Percentiles rank a stretch among this genome's conserved stretches.
Evolutionary conservation across 2,888 invertebrate genomes (phyloP).

Genomic region (Leucophenga maculata): DNA sequence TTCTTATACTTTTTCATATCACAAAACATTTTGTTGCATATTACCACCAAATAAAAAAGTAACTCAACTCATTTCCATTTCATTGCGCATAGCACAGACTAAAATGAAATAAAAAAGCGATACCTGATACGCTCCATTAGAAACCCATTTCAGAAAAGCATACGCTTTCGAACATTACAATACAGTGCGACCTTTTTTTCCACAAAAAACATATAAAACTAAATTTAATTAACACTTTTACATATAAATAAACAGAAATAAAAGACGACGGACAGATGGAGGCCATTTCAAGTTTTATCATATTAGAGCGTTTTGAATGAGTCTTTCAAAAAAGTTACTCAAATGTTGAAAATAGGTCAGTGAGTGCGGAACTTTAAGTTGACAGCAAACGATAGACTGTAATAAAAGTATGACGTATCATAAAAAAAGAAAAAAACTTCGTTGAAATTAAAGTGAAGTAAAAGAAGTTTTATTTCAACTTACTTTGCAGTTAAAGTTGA

Average conservation of each 20-base stretch:
- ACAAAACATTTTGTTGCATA: too few relatives aligned
- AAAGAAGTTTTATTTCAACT: not conserved
- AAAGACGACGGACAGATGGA: not conserved
- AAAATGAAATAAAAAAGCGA: not conserved
- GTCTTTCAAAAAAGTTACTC: conserved; percentile 5
- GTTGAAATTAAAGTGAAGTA: not conserved
- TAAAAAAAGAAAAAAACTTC: not conserved
- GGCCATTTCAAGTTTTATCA: not conserved
- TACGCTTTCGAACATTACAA: not conserved
- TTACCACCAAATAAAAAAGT: too few relatives aligned
- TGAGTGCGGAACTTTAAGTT: not conserved
- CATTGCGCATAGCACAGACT: too few relatives aligned
- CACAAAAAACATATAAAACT: not conserved
- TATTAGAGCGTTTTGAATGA: not conserved
- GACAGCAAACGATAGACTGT: not conserved
- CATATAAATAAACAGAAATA: not conserved
- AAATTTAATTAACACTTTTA: conserved; percentile 17
- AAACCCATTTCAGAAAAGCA: not conserved
- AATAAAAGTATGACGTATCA: not conserved
- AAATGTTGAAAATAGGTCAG: conserved; percentile 13
- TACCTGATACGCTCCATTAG: conserved; percentile 6
- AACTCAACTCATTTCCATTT: conserved; percentile 1
- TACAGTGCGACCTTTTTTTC: not conserved
- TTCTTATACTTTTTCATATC: too few relatives aligned
- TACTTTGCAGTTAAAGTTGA: too few relatives aligned